These are phyloP conservation scores for Watsonalla binaria DNA, from an alignment of 2,888 invertebrate species.

Conservation along the genomic window DNA sequence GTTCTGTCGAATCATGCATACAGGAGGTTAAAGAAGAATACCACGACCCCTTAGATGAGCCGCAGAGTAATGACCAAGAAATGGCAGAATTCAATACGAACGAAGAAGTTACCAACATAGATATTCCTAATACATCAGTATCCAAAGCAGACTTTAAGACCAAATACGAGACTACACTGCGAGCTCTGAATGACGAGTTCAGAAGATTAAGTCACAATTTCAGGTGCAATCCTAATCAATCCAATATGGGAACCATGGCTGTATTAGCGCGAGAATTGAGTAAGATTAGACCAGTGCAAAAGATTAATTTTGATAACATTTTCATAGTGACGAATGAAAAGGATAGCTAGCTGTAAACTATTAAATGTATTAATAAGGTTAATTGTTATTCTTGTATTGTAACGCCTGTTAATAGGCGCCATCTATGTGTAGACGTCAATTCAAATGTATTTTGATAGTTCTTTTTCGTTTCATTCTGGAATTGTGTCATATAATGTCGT, in stretches of 20 bases:
- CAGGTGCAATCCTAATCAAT: constrained; percentile 27
- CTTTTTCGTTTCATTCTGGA: no score
- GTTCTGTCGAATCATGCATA: no score
- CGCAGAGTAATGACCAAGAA: no score
- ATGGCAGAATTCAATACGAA: no score
- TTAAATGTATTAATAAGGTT: not conserved
- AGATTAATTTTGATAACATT: constrained; percentile 17
- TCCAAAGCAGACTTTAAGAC: constrained; percentile 7
- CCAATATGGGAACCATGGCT: constrained; percentile 31
- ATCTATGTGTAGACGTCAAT: no score
- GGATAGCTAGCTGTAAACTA: constrained; percentile 1
- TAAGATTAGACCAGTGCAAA: constrained; percentile 29
- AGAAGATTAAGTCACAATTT: constrained; percentile 31
- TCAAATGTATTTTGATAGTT: no score
- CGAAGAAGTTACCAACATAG: no score
- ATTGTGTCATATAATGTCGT: no score
- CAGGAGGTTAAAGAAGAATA: no score
- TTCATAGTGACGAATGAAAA: constrained; percentile 11
- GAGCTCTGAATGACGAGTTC: constrained; percentile 31
- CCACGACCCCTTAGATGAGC: no score
- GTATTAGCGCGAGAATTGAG: constrained; percentile 27
- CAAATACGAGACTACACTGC: constrained; percentile 21
- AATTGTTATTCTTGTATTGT: no score
- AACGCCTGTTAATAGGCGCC: no score
- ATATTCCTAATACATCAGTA: constrained; percentile 2